Evolutionary conservation across 2,797 vertebrate genomes (phyloP).

Genomic region (Borostomias antarcticus): DNA sequence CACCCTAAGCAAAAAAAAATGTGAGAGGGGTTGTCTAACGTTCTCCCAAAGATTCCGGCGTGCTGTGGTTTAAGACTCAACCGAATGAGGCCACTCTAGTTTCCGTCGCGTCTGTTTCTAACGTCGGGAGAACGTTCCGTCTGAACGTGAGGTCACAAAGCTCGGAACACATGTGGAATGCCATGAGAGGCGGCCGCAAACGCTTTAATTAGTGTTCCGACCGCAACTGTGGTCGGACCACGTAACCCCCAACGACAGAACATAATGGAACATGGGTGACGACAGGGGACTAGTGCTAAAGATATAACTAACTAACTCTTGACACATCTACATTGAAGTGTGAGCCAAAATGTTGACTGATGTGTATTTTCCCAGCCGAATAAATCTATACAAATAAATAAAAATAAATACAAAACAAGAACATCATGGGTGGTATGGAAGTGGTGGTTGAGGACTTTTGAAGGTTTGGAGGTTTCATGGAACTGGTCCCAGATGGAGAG

Average conservation of each 20-base stretch:
- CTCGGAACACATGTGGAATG: slow-evolving; percentile 29
- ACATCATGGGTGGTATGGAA: not conserved
- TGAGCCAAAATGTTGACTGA: no score
- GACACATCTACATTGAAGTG: no score
- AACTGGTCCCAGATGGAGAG: not conserved
- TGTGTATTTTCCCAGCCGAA: no score
- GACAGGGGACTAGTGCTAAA: not conserved
- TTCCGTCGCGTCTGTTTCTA: slow-evolving; percentile 22
- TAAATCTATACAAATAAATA: no score
- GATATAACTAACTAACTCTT: no score
- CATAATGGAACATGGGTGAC: slow-evolving; percentile 21
- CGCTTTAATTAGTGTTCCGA: slow-evolving; percentile 16
- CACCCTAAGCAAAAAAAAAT: not conserved
- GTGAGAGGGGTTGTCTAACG: not conserved
- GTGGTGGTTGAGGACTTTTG: not conserved
- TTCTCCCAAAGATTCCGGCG: slow-evolving; percentile 5
- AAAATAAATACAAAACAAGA: not conserved
- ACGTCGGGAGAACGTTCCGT: slow-evolving; percentile 17
- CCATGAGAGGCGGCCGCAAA: slow-evolving; percentile 20
- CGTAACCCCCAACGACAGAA: slow-evolving; percentile 23
- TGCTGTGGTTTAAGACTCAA: slow-evolving; percentile 23
- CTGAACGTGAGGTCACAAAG: slow-evolving; percentile 22
- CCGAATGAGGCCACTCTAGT: slow-evolving; percentile 24
- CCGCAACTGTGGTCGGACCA: not conserved
- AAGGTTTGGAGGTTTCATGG: no score